These are phyloP conservation scores for Hoplias malabaricus DNA, from an alignment of 2,113 vertebrate species.

Conservation along the genomic window DNA sequence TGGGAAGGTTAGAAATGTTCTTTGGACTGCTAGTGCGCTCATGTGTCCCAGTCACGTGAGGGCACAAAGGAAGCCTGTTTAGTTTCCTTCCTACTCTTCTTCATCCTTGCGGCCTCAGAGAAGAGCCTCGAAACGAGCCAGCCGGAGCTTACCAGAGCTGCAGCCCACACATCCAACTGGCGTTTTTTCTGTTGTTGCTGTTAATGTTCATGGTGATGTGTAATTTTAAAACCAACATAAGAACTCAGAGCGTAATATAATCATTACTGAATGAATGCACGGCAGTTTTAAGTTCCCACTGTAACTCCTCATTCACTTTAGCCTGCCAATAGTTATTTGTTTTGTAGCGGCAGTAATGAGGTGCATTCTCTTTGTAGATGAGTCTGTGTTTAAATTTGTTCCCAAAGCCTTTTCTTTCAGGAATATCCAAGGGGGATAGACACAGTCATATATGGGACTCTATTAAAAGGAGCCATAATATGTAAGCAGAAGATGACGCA, in stretches of 20 bases:
- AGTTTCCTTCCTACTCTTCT: slow-evolving; percentile 77
- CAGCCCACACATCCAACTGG: slow-evolving; percentile 9
- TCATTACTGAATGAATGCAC: slow-evolving; percentile 7
- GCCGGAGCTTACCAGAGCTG: slow-evolving; percentile 40
- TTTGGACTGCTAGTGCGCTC: slow-evolving; percentile 93
- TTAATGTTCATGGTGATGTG: slow-evolving; percentile 32
- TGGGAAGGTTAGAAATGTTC: slow-evolving; percentile 99
- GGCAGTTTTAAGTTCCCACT: slow-evolving; percentile 26
- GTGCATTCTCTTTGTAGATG: slow-evolving; percentile 72
- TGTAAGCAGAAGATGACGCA: slow-evolving; percentile 90
- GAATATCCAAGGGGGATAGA: slow-evolving; percentile 85
- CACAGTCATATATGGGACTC: slow-evolving; percentile 88
- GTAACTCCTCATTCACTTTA: slow-evolving; percentile 24
- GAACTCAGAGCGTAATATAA: not conserved
- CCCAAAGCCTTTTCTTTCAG: slow-evolving; percentile 94
- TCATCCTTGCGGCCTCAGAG: slow-evolving; percentile 61
- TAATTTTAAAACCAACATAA: slow-evolving; percentile 21
- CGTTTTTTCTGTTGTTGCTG: slow-evolving; percentile 31
- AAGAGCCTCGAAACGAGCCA: slow-evolving; percentile 41
- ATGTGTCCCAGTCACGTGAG: slow-evolving; percentile 86
- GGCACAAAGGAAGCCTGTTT: slow-evolving; percentile 78
- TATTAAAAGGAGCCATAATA: slow-evolving; percentile 86
- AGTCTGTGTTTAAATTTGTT: slow-evolving; percentile 83
- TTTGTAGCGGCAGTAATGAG: slow-evolving; percentile 38
- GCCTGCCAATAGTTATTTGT: slow-evolving; percentile 23